Conservation (phyloP, 1,140 invertebrate species). For the Sinella curviseta region DNA sequence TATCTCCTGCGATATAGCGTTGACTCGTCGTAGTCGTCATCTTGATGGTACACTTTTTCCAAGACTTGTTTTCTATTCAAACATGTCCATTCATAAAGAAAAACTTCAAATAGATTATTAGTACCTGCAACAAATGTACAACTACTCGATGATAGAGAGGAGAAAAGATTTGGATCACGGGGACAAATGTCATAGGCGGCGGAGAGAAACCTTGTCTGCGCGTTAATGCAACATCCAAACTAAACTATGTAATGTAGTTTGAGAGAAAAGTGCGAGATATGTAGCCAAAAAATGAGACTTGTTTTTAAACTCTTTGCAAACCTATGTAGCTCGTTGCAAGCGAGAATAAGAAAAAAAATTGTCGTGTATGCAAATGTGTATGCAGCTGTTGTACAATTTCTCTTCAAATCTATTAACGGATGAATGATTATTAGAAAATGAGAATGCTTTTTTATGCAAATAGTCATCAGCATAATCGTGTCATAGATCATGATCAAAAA, state of each 20-base stretch:
- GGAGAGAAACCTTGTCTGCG: not conserved
- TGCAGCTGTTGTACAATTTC: not conserved
- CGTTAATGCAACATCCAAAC: too few species aligned
- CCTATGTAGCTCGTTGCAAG: not conserved
- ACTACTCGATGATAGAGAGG: too few species aligned
- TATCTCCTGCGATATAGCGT: not conserved
- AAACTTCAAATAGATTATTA: too few species aligned
- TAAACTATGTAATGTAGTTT: not conserved
- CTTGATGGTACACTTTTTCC: slow-evolving; percentile 15
- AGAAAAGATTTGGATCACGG: slow-evolving; percentile 19
- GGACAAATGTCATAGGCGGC: slow-evolving; percentile 19
- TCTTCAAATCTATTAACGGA: not conserved
- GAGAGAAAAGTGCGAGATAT: too few species aligned
- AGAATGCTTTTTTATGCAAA: not conserved
- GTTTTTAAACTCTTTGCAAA: not conserved
- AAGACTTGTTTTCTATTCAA: slow-evolving; percentile 11
- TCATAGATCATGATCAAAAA: slow-evolving; percentile 9
- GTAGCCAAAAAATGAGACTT: slow-evolving; percentile 5
- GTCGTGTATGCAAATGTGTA: not conserved
- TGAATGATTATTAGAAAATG: too few species aligned
- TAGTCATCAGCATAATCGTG: not conserved
- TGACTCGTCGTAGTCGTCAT: not conserved
- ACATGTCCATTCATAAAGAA: not conserved
- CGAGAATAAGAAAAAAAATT: not conserved
- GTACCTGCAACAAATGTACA: not conserved